Evolutionary conservation across 2,797 vertebrate genomes (phyloP).

Genomic region (Salmo trutta): DNA sequence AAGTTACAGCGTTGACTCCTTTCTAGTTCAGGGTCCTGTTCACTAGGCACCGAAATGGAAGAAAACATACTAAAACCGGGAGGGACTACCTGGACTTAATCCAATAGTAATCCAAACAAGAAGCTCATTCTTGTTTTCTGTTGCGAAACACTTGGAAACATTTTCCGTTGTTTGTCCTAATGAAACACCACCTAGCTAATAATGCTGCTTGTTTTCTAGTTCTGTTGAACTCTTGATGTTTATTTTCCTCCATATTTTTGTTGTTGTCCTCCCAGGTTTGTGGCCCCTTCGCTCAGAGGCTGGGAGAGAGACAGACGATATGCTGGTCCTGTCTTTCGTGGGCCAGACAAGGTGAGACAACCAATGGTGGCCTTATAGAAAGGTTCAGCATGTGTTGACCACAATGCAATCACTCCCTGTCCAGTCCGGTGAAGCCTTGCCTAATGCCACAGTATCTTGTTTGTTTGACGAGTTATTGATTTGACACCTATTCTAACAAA

Average conservation of each 20-base stretch:
- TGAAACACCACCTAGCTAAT: too few species aligned
- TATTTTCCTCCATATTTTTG: not conserved
- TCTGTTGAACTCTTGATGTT: not conserved
- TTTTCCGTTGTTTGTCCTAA: too few species aligned
- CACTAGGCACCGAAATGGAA: not conserved
- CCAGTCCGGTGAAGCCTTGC: not conserved
- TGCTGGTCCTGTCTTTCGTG: conserved; percentile 95
- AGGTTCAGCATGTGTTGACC: not conserved
- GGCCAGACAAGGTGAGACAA: conserved; percentile 91
- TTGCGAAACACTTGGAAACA: too few species aligned
- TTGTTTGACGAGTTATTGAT: too few species aligned
- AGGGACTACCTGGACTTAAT: too few species aligned
- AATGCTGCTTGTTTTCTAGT: not conserved
- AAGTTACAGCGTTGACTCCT: too few species aligned
- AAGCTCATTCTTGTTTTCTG: too few species aligned
- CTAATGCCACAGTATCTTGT: not conserved
- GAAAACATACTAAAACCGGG: not conserved
- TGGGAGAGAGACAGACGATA: conserved; percentile 91
- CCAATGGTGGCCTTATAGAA: not conserved
- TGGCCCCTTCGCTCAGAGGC: conserved; percentile 95
- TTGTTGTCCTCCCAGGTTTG: conserved; percentile 76
- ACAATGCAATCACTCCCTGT: too few species aligned
- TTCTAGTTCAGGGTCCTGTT: not conserved
- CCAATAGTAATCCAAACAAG: too few species aligned
- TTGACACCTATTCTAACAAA: too few species aligned